Evolutionary conservation across 2,113 vertebrate genomes (phyloP).

Genomic region (Platichthys stellatus): DNA sequence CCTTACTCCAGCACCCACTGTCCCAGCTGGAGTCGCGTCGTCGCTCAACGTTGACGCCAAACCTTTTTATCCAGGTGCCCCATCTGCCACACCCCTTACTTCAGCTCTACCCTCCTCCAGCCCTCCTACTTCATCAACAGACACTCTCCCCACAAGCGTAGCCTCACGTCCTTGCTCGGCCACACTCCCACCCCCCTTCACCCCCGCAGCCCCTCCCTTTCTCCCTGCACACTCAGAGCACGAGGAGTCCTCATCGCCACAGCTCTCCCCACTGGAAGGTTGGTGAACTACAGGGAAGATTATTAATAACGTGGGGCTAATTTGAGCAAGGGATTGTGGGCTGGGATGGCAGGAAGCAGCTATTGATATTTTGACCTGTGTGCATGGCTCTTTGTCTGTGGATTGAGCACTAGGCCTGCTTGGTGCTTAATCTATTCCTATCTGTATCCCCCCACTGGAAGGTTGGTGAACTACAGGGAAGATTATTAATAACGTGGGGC

Average conservation of each 20-base stretch:
- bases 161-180: conserved; percentile 42
- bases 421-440: conserved; percentile 54
- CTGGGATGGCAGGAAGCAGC: conserved; percentile 54
- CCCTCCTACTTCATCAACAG: conserved; percentile 8
- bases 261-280: conserved; percentile 83
- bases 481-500: conserved; percentile 68
- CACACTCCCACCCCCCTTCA: conserved; percentile 66
- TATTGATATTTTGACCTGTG: conserved; percentile 56
- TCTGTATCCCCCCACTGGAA: conserved; percentile 78
- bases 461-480: conserved; percentile 84
- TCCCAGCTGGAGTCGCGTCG: conserved; percentile 44
- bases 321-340: conserved; percentile 43
- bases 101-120: conserved; percentile 34
- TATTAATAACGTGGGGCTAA: conserved; percentile 65
- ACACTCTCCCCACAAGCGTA: conserved; percentile 27
- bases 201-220: conserved; percentile 73
- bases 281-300: conserved; percentile 82
- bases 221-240: conserved; percentile 78
- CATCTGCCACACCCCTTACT: conserved; percentile 8
- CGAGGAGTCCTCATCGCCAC: conserved; percentile 78
- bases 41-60: conserved; percentile 72
- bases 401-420: conserved; percentile 53
- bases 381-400: conserved; percentile 71
- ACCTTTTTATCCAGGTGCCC: conserved; percentile 70
- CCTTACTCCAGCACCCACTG: conserved; percentile 34